Base-by-base conservation (phyloP, 2,113 vertebrate species). In the Quiscalus mexicanus region DNA sequence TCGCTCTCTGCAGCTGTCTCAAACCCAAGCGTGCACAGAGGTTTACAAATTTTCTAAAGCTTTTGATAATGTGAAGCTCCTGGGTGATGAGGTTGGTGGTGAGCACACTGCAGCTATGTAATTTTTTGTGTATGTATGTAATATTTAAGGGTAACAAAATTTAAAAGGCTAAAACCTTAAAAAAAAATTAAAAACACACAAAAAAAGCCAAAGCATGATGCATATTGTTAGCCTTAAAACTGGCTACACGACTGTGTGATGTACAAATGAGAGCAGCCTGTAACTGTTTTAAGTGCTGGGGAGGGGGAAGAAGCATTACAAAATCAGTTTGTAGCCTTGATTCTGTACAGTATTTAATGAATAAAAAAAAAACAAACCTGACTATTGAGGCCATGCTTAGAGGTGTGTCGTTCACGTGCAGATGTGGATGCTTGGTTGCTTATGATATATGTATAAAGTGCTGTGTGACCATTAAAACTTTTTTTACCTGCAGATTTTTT, bases 121-220 rank as follows among this genome's bases (percentile, higher is more conserved):
- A 97, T 98, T 97, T 98, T 97, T 97, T 82, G 97, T 98, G 97
- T 99, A 98, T 97, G 98, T 99, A 98, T 99, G 98, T 98, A 98
- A 98, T 98, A 98, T 98, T 98, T 98, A 98, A 98, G 95, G 96
- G 97, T 98, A 96, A 96, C 96, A 85, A 95, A 93, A 97, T 92
- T 80, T 90, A 94, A 96, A 93, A 93, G 93, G 85, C 90, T 91
- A 87, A 97, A 97, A 96, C 95, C 91, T 96, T 81, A 90, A 97
- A 96, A 95, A 94, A 96, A 74, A 95, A 84, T 84, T 45, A 91
- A 96, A 98, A 88, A 94, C 64, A 92, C 68, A 94, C 52, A 96
- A 94, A 97, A 95, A 95, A 98, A 99, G 99, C 99, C 99, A 99
- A 99, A 99, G 99, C 99, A 99, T 99, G 99, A 98, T 98, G 98